Percentiles rank a stretch among this genome's conserved stretches.
phyloP scores from a whole-genome alignment of 2,888 invertebrate species.

The Drosophila multiciliata region DNA sequence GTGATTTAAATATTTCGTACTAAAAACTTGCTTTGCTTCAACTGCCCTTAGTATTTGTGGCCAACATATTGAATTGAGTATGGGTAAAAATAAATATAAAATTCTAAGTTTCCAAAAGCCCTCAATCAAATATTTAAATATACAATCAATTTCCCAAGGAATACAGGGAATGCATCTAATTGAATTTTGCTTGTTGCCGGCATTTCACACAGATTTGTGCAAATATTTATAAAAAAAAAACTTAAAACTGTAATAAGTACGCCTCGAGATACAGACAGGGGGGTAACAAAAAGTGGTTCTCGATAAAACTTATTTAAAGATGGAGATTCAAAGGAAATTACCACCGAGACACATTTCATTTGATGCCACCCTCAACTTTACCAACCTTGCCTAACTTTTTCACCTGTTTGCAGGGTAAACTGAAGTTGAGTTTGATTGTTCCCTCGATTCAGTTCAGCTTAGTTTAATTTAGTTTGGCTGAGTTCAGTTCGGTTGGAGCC shows the following conservation, averaged over 20 bases:
- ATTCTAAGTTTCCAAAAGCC: slow-evolving; percentile 16
- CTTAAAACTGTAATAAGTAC: slow-evolving; percentile 2
- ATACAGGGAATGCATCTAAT: slow-evolving; percentile 13
- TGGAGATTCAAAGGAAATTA: slow-evolving; percentile 17
- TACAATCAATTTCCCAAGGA: slow-evolving; percentile 18
- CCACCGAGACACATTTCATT: slow-evolving; percentile 11
- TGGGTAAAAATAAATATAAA: slow-evolving; percentile 34
- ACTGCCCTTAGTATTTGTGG: not conserved
- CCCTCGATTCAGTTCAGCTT: slow-evolving; percentile 24
- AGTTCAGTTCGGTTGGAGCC: slow-evolving; percentile 5
- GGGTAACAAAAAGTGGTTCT: not conserved
- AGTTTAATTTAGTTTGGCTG: slow-evolving; percentile 14
- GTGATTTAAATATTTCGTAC: not conserved
- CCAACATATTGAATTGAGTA: slow-evolving; percentile 43
- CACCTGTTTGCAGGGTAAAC: not conserved
- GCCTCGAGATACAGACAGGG: too few relatives aligned
- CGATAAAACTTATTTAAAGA: not conserved
- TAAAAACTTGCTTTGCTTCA: not conserved
- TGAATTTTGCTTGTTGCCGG: not conserved
- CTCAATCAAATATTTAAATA: slow-evolving; percentile 4
- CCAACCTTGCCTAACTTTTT: slow-evolving; percentile 2
- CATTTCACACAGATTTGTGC: not conserved
- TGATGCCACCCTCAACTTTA: slow-evolving; percentile 12
- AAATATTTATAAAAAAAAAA: slow-evolving; percentile 1
- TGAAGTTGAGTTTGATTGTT: slow-evolving; percentile 10